Evolutionary conservation across 2,888 invertebrate genomes (phyloP), one percentile per base, ranked within the genome.

Genomic region (Axea sp.): DNA sequence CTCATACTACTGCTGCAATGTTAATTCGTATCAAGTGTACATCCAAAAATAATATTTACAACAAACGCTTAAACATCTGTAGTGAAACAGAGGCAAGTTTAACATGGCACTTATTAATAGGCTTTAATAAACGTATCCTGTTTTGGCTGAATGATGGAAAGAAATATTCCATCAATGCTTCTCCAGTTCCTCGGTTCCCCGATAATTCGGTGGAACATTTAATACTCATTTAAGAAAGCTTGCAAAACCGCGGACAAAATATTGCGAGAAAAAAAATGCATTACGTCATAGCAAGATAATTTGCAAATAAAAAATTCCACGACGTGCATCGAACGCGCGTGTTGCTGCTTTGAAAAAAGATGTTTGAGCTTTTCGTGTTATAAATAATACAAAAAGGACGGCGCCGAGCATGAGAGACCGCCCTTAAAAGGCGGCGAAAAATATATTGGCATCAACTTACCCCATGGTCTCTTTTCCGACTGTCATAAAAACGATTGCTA

Each of bases 401-500:
- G 55, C 53, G 49, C 24, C 55, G 31, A 60, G 37, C n/a, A 26
- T n/a, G 53, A 57, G 75, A 53, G 73, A 76, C 77, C 82, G 80
- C 77, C 80, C 82, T 81, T 81, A 86, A 87, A 87, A 87, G 87
- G 86, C 85, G 82, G 78, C 75, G 78, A 76, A 67, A 80, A 41
- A 82, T 84, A 83, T 84, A 37, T 39, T 30, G 51, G 60, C 67
- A 75, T 76, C 72, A 83, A 91, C 91, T 91, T 88, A 93, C 94
- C 94, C 94, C 94, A 94, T 93, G 82, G 92, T 92, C 90, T 93
- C 93, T 89, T 93, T 93, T 89, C 93, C 93, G 88, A 92, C 92
- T 90, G 93, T 93, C 93, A 93, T 94, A 83, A 81, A 86, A 84
- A 73, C 78, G 78, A 79, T 57, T 80, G 77, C 73, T 82, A 81